A percentile compares a stretch with the other conserved stretches of the same genome.
Conservation (phyloP, 2,888 invertebrate genomes). For the Bedellia somnulentella region DNA sequence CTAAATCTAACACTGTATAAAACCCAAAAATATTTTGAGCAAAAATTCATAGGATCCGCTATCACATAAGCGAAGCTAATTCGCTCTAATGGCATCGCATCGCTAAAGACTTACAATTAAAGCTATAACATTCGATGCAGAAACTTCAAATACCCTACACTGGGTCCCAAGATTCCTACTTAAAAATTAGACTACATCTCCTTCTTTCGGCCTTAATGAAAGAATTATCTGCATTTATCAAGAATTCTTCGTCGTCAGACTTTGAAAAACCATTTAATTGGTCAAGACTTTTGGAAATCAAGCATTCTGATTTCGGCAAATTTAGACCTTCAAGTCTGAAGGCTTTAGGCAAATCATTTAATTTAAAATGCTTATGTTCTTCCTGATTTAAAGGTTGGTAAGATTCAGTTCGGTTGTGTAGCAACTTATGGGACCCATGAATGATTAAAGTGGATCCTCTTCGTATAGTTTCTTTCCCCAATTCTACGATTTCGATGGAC, state of each 20-base stretch:
- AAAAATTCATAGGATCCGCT: no score
- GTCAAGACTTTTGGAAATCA: constrained; percentile 18
- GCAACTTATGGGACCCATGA: constrained; percentile 60
- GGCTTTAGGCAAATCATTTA: neutral
- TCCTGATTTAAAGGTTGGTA: constrained; percentile 24
- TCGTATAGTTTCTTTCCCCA: constrained; percentile 72
- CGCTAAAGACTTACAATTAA: no score
- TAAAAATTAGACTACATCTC: constrained; percentile 22
- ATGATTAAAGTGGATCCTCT: constrained; percentile 65
- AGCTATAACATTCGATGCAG: no score
- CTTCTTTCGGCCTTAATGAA: constrained; percentile 40
- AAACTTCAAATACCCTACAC: no score
- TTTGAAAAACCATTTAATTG: neutral
- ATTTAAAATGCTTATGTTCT: neutral
- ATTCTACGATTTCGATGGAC: constrained; percentile 73
- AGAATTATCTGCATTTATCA: constrained; percentile 37
- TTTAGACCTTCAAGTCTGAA: constrained; percentile 23
- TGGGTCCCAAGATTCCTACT: no score
- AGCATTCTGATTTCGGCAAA: constrained; percentile 22
- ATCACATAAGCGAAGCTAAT: no score
- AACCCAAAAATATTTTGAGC: no score
- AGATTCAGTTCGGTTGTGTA: constrained; percentile 58
- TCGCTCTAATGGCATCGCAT: no score
- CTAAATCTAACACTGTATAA: no score
- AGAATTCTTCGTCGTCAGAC: constrained; percentile 26